phyloP scores from a whole-genome alignment of 2,113 vertebrate genomes.

The Petaurus breviceps region DNA sequence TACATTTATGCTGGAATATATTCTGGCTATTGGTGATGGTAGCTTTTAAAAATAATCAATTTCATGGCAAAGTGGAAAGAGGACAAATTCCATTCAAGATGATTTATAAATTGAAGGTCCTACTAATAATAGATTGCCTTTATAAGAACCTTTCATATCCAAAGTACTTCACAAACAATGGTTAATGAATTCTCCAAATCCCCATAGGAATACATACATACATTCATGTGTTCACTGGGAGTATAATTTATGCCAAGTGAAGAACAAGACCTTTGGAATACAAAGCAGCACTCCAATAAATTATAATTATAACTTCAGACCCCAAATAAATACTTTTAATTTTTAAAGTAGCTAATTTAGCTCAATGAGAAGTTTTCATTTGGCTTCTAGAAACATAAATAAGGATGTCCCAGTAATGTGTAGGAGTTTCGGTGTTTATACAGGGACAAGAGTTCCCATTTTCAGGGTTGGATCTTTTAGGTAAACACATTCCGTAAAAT shows the following conservation, averaged over 20 bases:
- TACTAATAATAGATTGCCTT: constrained; percentile 33
- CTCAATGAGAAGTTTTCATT: background rate
- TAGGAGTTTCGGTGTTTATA: background rate
- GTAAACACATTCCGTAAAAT: background rate
- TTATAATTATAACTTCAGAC: constrained; percentile 45
- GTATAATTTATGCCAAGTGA: constrained; percentile 51
- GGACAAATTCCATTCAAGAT: constrained; percentile 44
- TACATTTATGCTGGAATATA: background rate
- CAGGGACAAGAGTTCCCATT: background rate
- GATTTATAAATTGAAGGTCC: constrained; percentile 62
- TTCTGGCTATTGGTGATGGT: background rate
- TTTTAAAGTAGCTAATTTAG: background rate
- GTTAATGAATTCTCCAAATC: constrained; percentile 44
- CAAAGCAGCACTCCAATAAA: background rate
- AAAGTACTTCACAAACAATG: constrained; percentile 25
- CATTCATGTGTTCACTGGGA: background rate
- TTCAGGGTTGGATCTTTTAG: background rate
- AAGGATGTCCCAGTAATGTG: background rate
- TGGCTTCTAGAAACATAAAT: background rate
- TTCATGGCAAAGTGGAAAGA: constrained; percentile 37
- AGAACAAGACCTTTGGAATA: constrained; percentile 15
- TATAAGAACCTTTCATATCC: constrained; percentile 52
- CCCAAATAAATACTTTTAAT: background rate
- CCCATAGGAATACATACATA: constrained; percentile 49
- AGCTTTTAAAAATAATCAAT: constrained; percentile 15